Evolutionary conservation across 2,888 invertebrate genomes (phyloP).

Genomic region (Spisula solida): DNA sequence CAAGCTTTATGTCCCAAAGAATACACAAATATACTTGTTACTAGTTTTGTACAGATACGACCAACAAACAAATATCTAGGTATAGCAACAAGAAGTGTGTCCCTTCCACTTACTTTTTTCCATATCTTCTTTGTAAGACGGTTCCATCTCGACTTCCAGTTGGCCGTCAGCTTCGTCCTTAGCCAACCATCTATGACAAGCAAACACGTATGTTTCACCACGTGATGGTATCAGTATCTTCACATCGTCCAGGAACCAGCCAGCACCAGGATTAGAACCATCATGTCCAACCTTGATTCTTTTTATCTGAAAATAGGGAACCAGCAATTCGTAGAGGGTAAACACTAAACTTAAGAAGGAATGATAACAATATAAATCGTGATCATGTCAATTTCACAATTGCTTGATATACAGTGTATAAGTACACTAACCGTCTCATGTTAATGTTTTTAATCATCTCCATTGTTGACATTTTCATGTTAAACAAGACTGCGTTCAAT

Average conservation of each 20-base stretch:
- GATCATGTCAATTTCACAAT: too few species aligned
- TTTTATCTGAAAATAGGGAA: conserved; percentile 81
- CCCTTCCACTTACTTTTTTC: conserved; percentile 82
- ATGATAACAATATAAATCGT: too few species aligned
- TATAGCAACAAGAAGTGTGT: background rate
- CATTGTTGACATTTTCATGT: too few species aligned
- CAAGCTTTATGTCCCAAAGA: too few species aligned
- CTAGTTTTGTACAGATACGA: too few species aligned
- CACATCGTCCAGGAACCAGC: conserved; percentile 87
- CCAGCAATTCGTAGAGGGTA: background rate
- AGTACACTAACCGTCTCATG: too few species aligned
- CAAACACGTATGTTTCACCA: conserved; percentile 86
- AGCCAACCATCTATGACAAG: conserved; percentile 87
- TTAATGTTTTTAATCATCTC: too few species aligned
- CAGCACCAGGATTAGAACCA: conserved; percentile 83
- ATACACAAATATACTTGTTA: too few species aligned
- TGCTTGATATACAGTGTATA: too few species aligned
- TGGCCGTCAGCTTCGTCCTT: conserved; percentile 85
- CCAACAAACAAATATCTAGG: too few species aligned
- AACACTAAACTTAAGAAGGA: too few species aligned
- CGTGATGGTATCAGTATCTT: conserved; percentile 85
- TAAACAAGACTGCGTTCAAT: too few species aligned
- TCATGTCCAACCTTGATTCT: conserved; percentile 87
- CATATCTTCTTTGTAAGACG: conserved; percentile 82
- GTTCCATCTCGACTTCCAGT: conserved; percentile 86